Evolutionary conservation across 2,888 invertebrate genomes (phyloP), one percentile per base, ranked within the genome.

Genomic region (Hermaeophaga mercurialis): DNA sequence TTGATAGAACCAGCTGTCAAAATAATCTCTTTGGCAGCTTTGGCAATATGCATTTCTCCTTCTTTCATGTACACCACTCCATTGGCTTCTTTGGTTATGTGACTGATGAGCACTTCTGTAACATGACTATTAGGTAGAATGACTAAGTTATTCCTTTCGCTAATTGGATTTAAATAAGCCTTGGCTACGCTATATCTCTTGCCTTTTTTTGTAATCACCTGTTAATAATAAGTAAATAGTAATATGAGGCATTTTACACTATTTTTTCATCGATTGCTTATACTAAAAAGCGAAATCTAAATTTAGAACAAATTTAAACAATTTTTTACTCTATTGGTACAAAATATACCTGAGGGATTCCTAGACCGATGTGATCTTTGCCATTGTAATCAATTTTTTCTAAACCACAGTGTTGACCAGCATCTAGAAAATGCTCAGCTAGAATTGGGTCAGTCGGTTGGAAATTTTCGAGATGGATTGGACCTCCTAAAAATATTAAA

Each of bases 1-100:
- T 89, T 88, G 22, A 92, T 84, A 3, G 90, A 84, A 3, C 88
- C 93, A 0, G 88, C 89, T 26, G 87, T 84, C 22, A 92, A 62
- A 55, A 93, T 88, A 0, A 92, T 85, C 76, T 90, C 90, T 69
- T 84, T 88, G 38, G 78, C 82, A 1, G 87, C 88, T 62, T 80
- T 75, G 38, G 85, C 83, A 61, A 80, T 80, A 62, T 79, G 80
- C 62, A 79, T 78, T 45, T 73, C 78, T 1, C 80, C 80, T 12
- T 78, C 74, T 71, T 82, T 83, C 34, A 81, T 75, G 66, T 85
- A 80, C 70, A 84, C 81, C 1, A 88, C 81, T 0, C 88, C 88
- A 34, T 80, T 78, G 0, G 85, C 84, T 62, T 89, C 86, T 34
- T 82, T 85, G 1, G 81, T 81, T 6, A 77, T 78, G 0, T 78